These are phyloP conservation scores for Cecropterus lyciades DNA, from an alignment of 1,140 invertebrate genomes.

Conservation along the genomic window DNA sequence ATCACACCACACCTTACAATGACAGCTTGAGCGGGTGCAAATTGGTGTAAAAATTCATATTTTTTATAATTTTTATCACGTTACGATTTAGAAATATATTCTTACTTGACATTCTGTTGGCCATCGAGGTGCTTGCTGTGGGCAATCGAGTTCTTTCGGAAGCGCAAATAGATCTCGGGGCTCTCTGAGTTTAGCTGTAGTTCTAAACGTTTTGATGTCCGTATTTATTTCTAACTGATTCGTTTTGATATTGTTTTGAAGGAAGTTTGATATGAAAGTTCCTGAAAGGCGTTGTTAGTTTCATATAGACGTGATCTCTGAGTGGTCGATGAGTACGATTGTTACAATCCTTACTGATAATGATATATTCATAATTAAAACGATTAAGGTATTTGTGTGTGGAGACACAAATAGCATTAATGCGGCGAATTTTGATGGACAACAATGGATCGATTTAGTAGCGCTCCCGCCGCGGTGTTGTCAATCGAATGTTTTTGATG, in stretches of 20 bases:
- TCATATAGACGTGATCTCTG: background rate
- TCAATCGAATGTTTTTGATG: background rate
- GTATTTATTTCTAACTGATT: conserved; percentile 88
- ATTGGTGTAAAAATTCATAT: too few relatives aligned
- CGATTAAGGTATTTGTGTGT: background rate
- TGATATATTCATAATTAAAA: background rate
- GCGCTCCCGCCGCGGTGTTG: background rate
- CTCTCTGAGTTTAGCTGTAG: conserved; percentile 87
- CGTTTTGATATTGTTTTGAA: conserved; percentile 86
- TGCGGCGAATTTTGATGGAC: conserved; percentile 7
- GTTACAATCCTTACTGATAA: background rate
- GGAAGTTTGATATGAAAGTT: conserved; percentile 84
- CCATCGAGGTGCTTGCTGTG: conserved; percentile 92
- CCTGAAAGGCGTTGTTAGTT: conserved; percentile 67
- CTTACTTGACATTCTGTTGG: conserved; percentile 94
- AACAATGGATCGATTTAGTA: conserved; percentile 1
- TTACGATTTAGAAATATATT: too few relatives aligned
- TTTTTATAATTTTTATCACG: too few relatives aligned
- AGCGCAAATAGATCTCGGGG: conserved; percentile 88
- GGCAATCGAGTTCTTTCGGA: conserved; percentile 88
- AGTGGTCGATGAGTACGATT: too few relatives aligned
- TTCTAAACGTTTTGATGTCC: conserved; percentile 86
- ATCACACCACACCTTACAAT: too few relatives aligned
- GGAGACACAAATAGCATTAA: background rate
- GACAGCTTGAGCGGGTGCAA: too few relatives aligned